phyloP scores from a whole-genome alignment of 2,888 invertebrate genomes.

The Emmelina monodactyla region DNA sequence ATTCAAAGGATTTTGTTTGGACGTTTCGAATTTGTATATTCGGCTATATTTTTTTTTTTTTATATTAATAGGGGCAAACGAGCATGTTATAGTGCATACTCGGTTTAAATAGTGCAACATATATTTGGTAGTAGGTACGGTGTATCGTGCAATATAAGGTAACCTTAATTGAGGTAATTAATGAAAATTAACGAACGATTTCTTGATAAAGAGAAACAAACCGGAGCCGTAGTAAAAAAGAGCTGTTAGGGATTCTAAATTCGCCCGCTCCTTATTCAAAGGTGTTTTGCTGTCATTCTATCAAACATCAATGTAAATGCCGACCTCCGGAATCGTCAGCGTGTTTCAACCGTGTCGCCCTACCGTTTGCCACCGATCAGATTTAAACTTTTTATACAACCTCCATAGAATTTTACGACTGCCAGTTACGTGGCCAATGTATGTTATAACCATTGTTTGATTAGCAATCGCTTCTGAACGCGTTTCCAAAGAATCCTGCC shows the following conservation, averaged over 20 bases:
- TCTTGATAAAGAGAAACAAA: too few species aligned
- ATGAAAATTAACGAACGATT: too few species aligned
- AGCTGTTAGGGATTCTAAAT: too few species aligned
- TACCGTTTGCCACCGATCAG: constrained; percentile 21
- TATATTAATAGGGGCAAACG: constrained; percentile 5
- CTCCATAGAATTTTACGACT: constrained; percentile 39
- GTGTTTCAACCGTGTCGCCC: constrained; percentile 32
- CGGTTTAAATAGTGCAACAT: too few species aligned
- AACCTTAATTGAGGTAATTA: too few species aligned
- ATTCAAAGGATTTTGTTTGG: background rate
- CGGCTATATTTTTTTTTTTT: constrained; percentile 9
- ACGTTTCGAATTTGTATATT: constrained; percentile 18
- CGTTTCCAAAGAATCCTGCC: constrained; percentile 32
- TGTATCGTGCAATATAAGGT: too few species aligned
- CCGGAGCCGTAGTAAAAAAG: too few species aligned
- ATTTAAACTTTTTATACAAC: constrained; percentile 33
- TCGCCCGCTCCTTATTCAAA: too few species aligned
- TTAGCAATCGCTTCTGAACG: constrained; percentile 37
- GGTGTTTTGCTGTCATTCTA: too few species aligned
- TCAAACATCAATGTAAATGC: too few species aligned
- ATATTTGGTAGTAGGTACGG: too few species aligned
- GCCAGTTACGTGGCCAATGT: constrained; percentile 21
- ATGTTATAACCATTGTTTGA: constrained; percentile 50
- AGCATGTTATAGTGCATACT: too few species aligned
- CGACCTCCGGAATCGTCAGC: constrained; percentile 34